Base-by-base conservation (phyloP, 2,113 vertebrate species). In the Zeus faber region DNA sequence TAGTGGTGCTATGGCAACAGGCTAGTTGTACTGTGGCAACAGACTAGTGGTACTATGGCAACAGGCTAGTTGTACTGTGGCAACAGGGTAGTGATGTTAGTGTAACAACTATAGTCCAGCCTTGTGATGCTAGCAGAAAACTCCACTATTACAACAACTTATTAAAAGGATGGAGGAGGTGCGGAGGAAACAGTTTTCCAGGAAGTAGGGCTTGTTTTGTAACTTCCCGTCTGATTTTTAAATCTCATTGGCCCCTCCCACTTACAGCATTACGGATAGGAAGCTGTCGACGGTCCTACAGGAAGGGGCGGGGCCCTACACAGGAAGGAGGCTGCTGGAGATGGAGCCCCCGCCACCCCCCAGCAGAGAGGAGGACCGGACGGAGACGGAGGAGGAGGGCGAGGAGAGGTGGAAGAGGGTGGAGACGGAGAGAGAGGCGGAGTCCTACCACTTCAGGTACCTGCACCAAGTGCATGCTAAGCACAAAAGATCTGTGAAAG, bases 261-360 rank as follows among this genome's bases (percentile, higher is more conserved):
- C n/a, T n/a, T 13, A 2, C 81, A 95, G 93, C 70, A 92, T 95
- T 81, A 89, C 72, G 2, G 92, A 95, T 74, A 88, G 77, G 45
- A 87, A 90, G 57, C 16, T 67, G 0, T 67, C 65, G 10, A 6
- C 78, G 51, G 17, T 54, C 2, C 39, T 86, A 0, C 71, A 84
- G 74, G 86, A 85, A 5, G 40, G 43, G 2, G 70, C 65, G 31
- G 61, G 72, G 4, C 64, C 79, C 9, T 87, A 65, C 0, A 75
- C 82, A 0, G 87, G 82, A 9, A 83, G 92, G 6, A 90, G 76
- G 18, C 86, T 95, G 54, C 82, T 94, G 73, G 87, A 86, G 51
- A 84, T 92, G 17, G 83, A 49, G 0, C 63, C 67, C 20, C 68
- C 24, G n/a, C 39, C 8, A 13, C 25, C 62, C 23, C 5, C 27